Conservation (phyloP, 2,797 vertebrate species). For the Threskiornis aethiopicus region DNA sequence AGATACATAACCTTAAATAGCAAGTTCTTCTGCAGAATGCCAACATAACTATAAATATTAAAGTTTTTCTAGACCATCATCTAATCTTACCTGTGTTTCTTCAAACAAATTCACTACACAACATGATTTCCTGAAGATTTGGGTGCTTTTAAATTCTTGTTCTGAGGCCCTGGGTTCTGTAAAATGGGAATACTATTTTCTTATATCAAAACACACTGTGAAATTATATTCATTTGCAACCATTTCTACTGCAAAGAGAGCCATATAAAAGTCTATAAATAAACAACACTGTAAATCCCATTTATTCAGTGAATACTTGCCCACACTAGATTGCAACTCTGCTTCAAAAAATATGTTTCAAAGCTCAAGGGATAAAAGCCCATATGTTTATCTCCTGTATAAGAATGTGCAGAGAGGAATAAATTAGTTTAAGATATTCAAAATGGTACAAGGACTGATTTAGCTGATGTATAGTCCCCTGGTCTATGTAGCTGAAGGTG, state of each 20-base stretch:
- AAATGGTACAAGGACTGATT: neutral
- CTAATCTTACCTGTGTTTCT: neutral
- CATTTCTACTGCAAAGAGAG: neutral
- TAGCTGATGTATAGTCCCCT: neutral
- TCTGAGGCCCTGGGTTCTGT: neutral
- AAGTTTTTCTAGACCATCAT: neutral
- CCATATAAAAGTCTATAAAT: slow-evolving; percentile 33
- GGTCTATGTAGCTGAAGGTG: neutral
- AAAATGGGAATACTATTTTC: neutral
- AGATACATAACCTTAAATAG: neutral
- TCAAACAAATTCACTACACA: neutral
- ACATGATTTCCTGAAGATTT: neutral
- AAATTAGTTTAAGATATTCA: neutral
- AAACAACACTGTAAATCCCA: slow-evolving; percentile 8
- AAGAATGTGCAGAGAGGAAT: neutral
- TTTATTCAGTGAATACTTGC: slow-evolving; percentile 45
- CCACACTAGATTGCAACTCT: slow-evolving; percentile 22
- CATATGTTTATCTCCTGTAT: slow-evolving; percentile 35
- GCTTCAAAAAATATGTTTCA: slow-evolving; percentile 42
- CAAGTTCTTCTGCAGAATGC: neutral
- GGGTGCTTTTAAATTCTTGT: neutral
- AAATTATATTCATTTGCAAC: slow-evolving; percentile 3
- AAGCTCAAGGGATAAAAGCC: slow-evolving; percentile 28
- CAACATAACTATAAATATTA: neutral
- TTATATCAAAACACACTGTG: neutral